Conservation (phyloP, 2,113 vertebrate genomes). For the Synchiropus splendidus region DNA sequence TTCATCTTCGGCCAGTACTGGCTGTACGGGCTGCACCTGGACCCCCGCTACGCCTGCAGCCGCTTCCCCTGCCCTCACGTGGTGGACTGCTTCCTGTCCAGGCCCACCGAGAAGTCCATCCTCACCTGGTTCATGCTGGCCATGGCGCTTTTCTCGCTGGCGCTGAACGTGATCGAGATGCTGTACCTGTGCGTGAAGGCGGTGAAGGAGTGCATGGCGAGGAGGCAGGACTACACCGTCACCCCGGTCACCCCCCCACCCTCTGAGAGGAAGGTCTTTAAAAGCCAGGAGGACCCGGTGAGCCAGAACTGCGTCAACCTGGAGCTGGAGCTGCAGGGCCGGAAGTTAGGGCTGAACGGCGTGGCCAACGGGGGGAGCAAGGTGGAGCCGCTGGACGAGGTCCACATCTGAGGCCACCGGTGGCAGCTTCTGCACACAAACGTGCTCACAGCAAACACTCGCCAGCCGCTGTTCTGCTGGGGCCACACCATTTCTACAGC, state of each 20-base stretch:
- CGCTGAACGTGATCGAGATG: conserved; percentile 84
- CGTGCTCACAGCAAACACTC: no score
- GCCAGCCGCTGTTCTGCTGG: not conserved
- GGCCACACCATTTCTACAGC: no score
- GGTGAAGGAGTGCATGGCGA: conserved; percentile 74
- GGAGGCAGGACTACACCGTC: conserved; percentile 63
- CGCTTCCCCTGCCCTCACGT: conserved; percentile 84
- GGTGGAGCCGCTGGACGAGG: conserved; percentile 42
- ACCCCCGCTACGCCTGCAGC: conserved; percentile 74
- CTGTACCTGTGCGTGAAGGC: conserved; percentile 83
- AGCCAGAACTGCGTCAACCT: conserved; percentile 71
- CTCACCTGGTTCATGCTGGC: conserved; percentile 97
- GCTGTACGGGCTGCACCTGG: conserved; percentile 83
- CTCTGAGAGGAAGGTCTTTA: conserved; percentile 39
- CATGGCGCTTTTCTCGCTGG: conserved; percentile 79
- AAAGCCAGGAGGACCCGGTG: conserved; percentile 37
- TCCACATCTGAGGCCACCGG: conserved; percentile 53
- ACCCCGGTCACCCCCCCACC: conserved; percentile 57
- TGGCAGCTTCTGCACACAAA: not conserved
- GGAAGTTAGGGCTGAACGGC: conserved; percentile 35
- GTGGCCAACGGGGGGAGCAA: conserved; percentile 1
- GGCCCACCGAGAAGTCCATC: conserved; percentile 91
- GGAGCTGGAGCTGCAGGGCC: conserved; percentile 58
- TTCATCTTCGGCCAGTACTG: conserved; percentile 90
- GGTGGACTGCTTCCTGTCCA: conserved; percentile 94